These are phyloP conservation scores for Diglossa cyanea DNA, from an alignment of 2,797 vertebrate genomes.

Conservation along the genomic window DNA sequence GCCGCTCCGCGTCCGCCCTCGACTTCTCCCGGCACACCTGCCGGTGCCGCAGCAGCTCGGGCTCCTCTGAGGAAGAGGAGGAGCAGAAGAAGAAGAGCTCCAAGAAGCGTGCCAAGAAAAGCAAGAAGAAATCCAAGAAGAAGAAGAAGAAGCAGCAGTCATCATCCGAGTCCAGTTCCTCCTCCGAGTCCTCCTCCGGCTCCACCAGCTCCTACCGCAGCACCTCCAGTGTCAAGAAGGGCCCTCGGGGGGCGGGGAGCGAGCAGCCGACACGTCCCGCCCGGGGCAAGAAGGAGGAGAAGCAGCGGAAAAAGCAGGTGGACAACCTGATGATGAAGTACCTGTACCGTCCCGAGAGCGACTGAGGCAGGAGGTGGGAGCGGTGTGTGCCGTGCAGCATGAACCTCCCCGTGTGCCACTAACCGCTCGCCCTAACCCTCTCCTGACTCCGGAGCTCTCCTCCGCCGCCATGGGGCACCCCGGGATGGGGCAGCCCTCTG, in stretches of 20 bases:
- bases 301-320: constrained; percentile 90
- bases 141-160: constrained; percentile 81
- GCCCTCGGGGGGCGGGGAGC: constrained; percentile 63
- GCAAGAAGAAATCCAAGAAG: constrained; percentile 85
- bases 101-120: constrained; percentile 78
- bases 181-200: constrained; percentile 81
- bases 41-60: constrained; percentile 74
- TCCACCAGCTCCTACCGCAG: constrained; percentile 90
- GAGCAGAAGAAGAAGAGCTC: constrained; percentile 71
- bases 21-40: constrained; percentile 79
- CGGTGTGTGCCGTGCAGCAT: constrained; percentile 68
- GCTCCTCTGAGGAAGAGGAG: constrained; percentile 77
- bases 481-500: background rate
- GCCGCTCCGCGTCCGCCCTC: constrained; percentile 84
- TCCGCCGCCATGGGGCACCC: background rate
- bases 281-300: constrained; percentile 83
- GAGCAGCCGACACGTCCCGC: constrained; percentile 28
- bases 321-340: constrained; percentile 98
- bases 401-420: constrained; percentile 78
- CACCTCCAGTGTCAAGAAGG: constrained; percentile 88
- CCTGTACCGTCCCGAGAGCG: constrained; percentile 92
- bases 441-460: background rate
- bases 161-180: constrained; percentile 69
- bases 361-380: constrained; percentile 90
- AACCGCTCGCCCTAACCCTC: constrained; percentile 49